phyloP scores from a whole-genome alignment of 2,113 vertebrate species.

The Cephalophus harveyi region DNA sequence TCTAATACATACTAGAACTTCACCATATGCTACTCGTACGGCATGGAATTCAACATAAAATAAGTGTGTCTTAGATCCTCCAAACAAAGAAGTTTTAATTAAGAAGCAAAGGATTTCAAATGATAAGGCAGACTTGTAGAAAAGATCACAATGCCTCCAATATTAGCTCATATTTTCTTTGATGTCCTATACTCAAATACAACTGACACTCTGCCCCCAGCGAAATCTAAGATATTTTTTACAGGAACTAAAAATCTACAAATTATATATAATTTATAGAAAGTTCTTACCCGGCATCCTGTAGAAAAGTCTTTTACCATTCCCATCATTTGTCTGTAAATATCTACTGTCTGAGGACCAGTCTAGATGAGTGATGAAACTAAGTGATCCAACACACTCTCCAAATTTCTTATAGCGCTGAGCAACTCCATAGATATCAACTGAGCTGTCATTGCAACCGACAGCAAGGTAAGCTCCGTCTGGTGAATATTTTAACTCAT shows the following conservation, averaged over 20 bases:
- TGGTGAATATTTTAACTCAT: constrained; percentile 97
- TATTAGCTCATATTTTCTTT: background rate
- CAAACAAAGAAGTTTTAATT: constrained; percentile 31
- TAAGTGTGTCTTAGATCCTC: background rate
- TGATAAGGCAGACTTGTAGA: background rate
- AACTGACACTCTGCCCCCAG: background rate
- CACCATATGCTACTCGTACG: background rate
- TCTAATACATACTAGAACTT: background rate
- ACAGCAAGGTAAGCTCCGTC: constrained; percentile 95
- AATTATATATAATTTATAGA: background rate
- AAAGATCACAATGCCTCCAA: constrained; percentile 2
- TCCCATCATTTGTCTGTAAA: constrained; percentile 96
- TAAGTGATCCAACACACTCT: constrained; percentile 91
- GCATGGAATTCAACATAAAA: background rate
- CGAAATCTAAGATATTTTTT: constrained; percentile 40
- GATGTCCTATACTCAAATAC: background rate
- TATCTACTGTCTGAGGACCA: constrained; percentile 97
- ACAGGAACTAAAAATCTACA: background rate
- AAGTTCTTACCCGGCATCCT: constrained; percentile 93
- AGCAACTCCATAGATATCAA: constrained; percentile 95
- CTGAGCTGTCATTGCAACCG: constrained; percentile 95
- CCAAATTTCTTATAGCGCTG: constrained; percentile 96
- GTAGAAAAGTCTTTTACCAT: constrained; percentile 92
- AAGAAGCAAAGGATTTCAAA: background rate
- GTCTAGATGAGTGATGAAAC: constrained; percentile 98